Conservation (phyloP, 2,888 invertebrate genomes). For the Proisotoma minuta region DNA sequence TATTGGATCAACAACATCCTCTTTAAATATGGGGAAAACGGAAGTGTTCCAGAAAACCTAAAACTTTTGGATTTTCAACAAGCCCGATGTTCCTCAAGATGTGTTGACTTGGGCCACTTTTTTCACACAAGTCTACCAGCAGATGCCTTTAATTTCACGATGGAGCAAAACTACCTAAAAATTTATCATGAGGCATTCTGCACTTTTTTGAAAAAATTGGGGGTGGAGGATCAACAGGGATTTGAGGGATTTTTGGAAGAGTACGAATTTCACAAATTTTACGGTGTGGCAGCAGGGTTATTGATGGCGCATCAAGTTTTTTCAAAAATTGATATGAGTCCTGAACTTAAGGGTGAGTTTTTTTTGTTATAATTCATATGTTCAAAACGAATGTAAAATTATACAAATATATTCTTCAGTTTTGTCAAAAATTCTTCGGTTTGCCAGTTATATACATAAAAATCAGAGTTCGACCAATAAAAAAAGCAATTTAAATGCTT, state of each 20-base stretch:
- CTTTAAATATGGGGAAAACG: background rate
- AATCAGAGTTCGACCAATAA: no score
- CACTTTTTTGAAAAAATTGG: constrained; percentile 21
- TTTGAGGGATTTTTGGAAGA: background rate
- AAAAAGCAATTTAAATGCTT: no score
- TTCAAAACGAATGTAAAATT: no score
- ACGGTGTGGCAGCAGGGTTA: background rate
- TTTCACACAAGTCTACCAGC: constrained; percentile 33
- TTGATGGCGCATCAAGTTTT: background rate
- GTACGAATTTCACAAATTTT: background rate
- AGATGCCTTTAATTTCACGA: constrained; percentile 16
- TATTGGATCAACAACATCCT: constrained; percentile 44
- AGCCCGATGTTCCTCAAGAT: constrained; percentile 26
- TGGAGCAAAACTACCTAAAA: constrained; percentile 28
- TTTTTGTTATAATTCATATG: no score
- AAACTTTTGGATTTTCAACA: constrained; percentile 47
- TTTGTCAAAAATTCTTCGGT: no score
- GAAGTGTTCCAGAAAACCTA: constrained; percentile 4
- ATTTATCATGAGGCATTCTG: constrained; percentile 40
- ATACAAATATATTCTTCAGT: no score
- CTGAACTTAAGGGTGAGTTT: no score
- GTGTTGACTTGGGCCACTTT: constrained; percentile 43
- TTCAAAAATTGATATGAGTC: no score
- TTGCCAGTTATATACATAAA: no score
- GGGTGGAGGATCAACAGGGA: background rate